Evolutionary conservation across 2,113 vertebrate species (phyloP).

Genomic region (Nettapus auritus): DNA sequence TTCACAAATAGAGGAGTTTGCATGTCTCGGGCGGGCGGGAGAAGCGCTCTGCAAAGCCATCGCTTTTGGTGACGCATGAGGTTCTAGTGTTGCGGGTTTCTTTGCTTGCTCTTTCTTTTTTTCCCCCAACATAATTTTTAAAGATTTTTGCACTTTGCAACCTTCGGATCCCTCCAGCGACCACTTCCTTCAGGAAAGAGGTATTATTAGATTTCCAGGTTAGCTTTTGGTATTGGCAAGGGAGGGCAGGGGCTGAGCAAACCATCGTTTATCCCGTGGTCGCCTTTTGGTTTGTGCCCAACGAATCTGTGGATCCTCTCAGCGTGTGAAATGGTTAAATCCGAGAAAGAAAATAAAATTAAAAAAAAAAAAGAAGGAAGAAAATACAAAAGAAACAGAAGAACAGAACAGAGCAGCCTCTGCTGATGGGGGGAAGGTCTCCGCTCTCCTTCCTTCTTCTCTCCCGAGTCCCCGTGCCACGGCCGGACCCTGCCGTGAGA

Average conservation of each 20-base stretch:
- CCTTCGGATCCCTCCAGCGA: conserved; percentile 47
- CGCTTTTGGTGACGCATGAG: conserved; percentile 72
- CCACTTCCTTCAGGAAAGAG: conserved; percentile 68
- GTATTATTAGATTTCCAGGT: conserved; percentile 76
- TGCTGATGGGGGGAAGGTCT: conserved; percentile 34
- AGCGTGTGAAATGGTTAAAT: conserved; percentile 63
- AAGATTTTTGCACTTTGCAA: conserved; percentile 44
- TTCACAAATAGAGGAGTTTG: conserved; percentile 71
- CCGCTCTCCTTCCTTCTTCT: conserved; percentile 73
- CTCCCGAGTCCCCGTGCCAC: conserved; percentile 61
- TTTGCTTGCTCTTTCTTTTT: conserved; percentile 21
- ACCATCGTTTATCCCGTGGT: conserved; percentile 69
- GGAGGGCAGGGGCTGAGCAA: conserved; percentile 62
- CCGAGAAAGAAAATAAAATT: neutral
- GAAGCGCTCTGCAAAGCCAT: conserved; percentile 71
- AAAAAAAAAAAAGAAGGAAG: neutral
- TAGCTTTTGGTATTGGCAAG: conserved; percentile 75
- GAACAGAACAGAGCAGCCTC: conserved; percentile 67
- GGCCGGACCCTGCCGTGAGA: conserved; percentile 52
- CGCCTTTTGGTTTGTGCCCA: conserved; percentile 76
- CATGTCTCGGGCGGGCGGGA: conserved; percentile 62
- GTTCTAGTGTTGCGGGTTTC: conserved; percentile 77
- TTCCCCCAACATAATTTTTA: neutral
- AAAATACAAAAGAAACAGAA: conserved; percentile 20
- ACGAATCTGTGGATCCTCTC: conserved; percentile 74